Base-by-base conservation (phyloP, 2,888 invertebrate genomes). In the Tiphia femorata region DNA sequence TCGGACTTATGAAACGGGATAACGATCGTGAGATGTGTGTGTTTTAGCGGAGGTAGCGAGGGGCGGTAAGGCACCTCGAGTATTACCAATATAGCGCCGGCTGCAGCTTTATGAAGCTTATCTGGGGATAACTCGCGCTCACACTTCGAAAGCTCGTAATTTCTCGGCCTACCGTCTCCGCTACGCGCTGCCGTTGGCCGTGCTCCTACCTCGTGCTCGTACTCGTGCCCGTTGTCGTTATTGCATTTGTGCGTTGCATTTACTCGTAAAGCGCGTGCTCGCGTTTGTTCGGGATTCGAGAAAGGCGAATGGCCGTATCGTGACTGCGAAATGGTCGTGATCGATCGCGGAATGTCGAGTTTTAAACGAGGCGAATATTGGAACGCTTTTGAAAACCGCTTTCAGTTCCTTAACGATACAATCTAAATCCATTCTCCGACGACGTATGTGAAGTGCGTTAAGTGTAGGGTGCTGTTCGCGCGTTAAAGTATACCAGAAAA, bases 181-280 rank as follows among this genome's bases (percentile, higher is more conserved):
- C 16, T 17, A 14, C 40, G 20, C 21, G 5, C 12, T 12, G 12
- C 7, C 17, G 7, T 12, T 7, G 12, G 8, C 5, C 17, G 8
- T 1, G 1, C 0, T 1, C 41, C 33, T 5, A 2, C 4, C 19
- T 16, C 37, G 16, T 0, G 10, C 2, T 47, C 19, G 41, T 48
- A 48, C 47, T 25, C 37, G 44, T 17, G 46, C 33, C 27, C 38
- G 49, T 48, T 50, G 54, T 53, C 42, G 53, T 65, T 62, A 59
- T 59, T 59, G 48, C 62, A 63, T 66, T 59, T 55, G 50, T 52
- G 42, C 56, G 66, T 66, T 52, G 57, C 59, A 62, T 67, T 62
- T 55, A 57, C 59, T 48, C 52, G 49, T 59, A 51, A 64, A 59
- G 56, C 56, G 41, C 29, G 41, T 23, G 42, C 47, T 50, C 54